A percentile compares a stretch with the other conserved stretches of the same genome.
Evolutionary conservation across 2,888 invertebrate species (phyloP).

Genomic region (Meganola albula): DNA sequence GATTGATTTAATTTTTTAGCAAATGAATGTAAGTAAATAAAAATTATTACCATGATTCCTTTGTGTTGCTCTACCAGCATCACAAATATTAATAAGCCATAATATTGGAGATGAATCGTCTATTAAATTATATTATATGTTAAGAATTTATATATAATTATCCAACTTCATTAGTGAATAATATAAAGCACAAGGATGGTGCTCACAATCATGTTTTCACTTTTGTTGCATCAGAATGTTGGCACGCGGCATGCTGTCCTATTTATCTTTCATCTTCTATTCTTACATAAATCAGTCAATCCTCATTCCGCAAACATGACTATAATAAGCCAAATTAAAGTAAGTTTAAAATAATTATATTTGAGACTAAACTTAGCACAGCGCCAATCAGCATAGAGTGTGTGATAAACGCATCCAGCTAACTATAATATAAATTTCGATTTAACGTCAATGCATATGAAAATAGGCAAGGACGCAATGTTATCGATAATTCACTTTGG

Average conservation of each 20-base stretch:
- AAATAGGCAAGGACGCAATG: constrained; percentile 67
- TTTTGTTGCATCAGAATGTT: too few relatives aligned
- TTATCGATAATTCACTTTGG: constrained; percentile 75
- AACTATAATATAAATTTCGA: constrained; percentile 47
- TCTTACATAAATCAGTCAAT: constrained; percentile 65
- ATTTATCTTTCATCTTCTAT: constrained; percentile 41
- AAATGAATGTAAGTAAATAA: too few relatives aligned
- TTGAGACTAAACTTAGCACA: constrained; percentile 72
- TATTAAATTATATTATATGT: too few relatives aligned
- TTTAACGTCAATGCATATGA: constrained; percentile 54
- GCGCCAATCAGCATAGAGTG: constrained; percentile 57
- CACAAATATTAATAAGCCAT: constrained; percentile 24
- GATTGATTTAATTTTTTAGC: too few relatives aligned
- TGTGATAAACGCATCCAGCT: constrained; percentile 52
- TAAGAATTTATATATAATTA: too few relatives aligned
- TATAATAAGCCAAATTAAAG: constrained; percentile 46
- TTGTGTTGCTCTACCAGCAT: constrained; percentile 39
- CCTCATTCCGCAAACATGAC: constrained; percentile 46
- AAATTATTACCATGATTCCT: constrained; percentile 4
- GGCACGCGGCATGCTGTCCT: constrained; percentile 58
- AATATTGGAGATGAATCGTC: too few relatives aligned
- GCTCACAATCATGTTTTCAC: too few relatives aligned
- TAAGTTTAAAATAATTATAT: constrained; percentile 55
- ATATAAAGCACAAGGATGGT: too few relatives aligned
- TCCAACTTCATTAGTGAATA: too few relatives aligned